Evolutionary conservation across 2,888 invertebrate species (phyloP).

Genomic region (Brachylomia viminalis): DNA sequence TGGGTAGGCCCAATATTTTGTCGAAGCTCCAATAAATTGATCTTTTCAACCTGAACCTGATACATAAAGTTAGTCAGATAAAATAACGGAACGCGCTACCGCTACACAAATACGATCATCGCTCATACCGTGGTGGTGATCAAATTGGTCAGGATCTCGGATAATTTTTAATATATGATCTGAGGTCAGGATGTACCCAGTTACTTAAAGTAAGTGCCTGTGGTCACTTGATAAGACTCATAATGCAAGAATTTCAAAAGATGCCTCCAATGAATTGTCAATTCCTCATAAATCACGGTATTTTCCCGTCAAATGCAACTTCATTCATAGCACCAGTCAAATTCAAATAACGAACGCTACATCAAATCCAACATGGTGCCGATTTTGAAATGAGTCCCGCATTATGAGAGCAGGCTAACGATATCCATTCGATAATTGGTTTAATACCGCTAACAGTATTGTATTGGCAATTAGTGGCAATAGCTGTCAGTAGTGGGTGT

Average conservation of each 20-base stretch:
- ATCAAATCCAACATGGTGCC: slow-evolving; percentile 31
- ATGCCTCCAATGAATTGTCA: neutral
- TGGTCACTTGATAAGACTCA: too few relatives aligned
- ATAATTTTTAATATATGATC: too few relatives aligned
- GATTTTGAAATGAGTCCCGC: slow-evolving; percentile 23
- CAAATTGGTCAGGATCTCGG: too few relatives aligned
- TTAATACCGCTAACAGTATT: slow-evolving; percentile 35
- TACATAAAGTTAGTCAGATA: too few relatives aligned
- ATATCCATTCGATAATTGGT: slow-evolving; percentile 38
- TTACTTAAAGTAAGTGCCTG: too few relatives aligned
- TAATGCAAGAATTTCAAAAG: neutral
- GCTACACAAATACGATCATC: too few relatives aligned
- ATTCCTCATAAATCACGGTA: neutral
- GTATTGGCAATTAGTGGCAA: slow-evolving; percentile 43
- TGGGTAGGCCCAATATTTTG: neutral
- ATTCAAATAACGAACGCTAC: slow-evolving; percentile 5
- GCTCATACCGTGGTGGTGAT: too few relatives aligned
- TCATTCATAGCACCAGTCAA: neutral
- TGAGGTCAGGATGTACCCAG: too few relatives aligned
- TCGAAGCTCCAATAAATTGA: neutral
- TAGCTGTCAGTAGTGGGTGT: slow-evolving; percentile 1
- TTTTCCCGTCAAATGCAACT: neutral
- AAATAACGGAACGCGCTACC: too few relatives aligned
- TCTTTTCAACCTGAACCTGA: neutral
- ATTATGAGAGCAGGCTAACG: slow-evolving; percentile 4